A percentile compares a stretch with the other conserved stretches of the same genome.
phyloP scores from a whole-genome alignment of 2,113 vertebrate species.

The Sander vitreus region DNA sequence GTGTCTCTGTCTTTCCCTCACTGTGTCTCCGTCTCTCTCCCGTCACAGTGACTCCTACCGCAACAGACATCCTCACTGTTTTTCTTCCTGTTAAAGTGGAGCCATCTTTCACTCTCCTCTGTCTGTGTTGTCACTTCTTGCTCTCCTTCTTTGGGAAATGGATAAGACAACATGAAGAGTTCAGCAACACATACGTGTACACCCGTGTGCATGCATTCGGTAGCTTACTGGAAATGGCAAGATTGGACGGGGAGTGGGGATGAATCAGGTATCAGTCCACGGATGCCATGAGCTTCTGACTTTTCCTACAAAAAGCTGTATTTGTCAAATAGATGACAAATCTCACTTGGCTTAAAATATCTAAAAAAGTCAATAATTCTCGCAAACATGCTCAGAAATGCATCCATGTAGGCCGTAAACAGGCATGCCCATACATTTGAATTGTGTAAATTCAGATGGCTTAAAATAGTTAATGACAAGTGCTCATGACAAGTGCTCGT shows the following conservation, averaged over 20 bases:
- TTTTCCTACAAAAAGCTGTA: background rate
- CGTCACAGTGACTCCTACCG: constrained; percentile 41
- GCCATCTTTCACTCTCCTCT: constrained; percentile 50
- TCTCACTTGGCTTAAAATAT: background rate
- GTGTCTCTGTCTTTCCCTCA: constrained; percentile 34
- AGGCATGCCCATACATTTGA: background rate
- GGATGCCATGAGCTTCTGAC: background rate
- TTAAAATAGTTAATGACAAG: constrained; percentile 3
- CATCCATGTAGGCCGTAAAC: background rate
- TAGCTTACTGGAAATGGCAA: constrained; percentile 46
- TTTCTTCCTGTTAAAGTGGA: constrained; percentile 63
- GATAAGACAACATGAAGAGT: constrained; percentile 22
- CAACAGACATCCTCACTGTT: constrained; percentile 38
- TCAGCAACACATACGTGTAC: constrained; percentile 10
- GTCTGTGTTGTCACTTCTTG: constrained; percentile 38
- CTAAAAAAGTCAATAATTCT: background rate
- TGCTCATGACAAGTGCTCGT: background rate
- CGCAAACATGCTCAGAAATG: background rate
- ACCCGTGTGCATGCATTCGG: background rate
- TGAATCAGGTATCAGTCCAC: constrained; percentile 13
- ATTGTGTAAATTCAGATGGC: background rate
- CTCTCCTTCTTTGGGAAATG: constrained; percentile 35
- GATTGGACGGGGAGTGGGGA: constrained; percentile 21
- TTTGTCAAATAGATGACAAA: background rate
- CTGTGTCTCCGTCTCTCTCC: constrained; percentile 25